These are phyloP conservation scores for Alosa alosa DNA, from an alignment of 2,113 vertebrate species.

Conservation along the genomic window DNA sequence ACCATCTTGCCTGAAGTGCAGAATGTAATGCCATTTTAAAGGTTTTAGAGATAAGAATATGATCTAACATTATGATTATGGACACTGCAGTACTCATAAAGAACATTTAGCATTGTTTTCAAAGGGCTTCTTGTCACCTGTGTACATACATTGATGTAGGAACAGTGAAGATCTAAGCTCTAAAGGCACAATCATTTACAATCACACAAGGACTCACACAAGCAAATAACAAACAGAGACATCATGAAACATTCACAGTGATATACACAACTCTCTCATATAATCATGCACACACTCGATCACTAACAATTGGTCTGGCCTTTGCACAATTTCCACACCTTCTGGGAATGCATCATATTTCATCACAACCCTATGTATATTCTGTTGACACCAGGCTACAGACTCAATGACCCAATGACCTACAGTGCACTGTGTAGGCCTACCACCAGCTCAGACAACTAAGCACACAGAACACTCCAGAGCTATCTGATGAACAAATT, in stretches of 20 bases:
- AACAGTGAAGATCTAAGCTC: too few species aligned
- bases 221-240: neutral
- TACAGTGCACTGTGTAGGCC: neutral
- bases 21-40: too few species aligned
- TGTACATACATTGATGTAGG: too few species aligned
- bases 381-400: neutral
- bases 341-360: neutral
- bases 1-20: too few species aligned
- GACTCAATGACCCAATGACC: neutral
- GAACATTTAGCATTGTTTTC: too few species aligned
- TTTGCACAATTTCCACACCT: neutral
- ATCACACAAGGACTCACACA: neutral
- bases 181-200: neutral
- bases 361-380: too few species aligned
- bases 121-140: too few species aligned
- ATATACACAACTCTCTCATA: too few species aligned
- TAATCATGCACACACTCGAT: neutral
- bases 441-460: neutral
- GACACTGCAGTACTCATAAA: too few species aligned
- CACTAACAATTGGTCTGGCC: too few species aligned
- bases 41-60: too few species aligned
- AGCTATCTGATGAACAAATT: neutral
- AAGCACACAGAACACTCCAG: neutral
- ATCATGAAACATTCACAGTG: neutral
- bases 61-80: too few species aligned